Evolutionary conservation across 2,888 invertebrate species (phyloP).

Genomic region (Cataglyphis albicans): DNA sequence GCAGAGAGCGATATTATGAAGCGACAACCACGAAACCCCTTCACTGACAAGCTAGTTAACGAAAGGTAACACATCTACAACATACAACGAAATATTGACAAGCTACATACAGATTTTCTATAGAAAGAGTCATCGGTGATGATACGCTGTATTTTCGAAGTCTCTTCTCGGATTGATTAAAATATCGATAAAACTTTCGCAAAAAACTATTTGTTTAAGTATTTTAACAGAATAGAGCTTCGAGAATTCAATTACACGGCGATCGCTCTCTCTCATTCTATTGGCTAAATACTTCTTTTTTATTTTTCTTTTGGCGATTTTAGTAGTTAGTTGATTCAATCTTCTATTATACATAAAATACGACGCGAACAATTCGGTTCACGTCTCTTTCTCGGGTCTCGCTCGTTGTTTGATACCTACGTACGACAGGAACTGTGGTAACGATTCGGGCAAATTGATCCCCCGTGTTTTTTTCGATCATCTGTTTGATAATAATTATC

Average conservation of each 20-base stretch:
- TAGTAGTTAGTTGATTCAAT: slow-evolving; percentile 79
- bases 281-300: slow-evolving; percentile 69
- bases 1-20: slow-evolving; percentile 96
- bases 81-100: slow-evolving; percentile 72
- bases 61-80: slow-evolving; percentile 88
- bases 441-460: slow-evolving; percentile 67
- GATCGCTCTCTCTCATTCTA: slow-evolving; percentile 67
- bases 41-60: slow-evolving; percentile 95
- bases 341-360: slow-evolving; percentile 62
- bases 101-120: slow-evolving; percentile 63
- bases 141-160: slow-evolving; percentile 64
- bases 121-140: slow-evolving; percentile 69
- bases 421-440: slow-evolving; percentile 40
- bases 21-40: slow-evolving; percentile 93
- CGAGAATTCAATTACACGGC: slow-evolving; percentile 59
- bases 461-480: slow-evolving; percentile 35
- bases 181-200: not conserved
- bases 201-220: not conserved
- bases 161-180: slow-evolving; percentile 13
- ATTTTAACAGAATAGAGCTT: slow-evolving; percentile 28
- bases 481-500: not conserved
- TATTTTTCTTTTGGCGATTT: slow-evolving; percentile 73
- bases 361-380: slow-evolving; percentile 56
- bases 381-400: slow-evolving; percentile 65
- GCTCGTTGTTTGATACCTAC: slow-evolving; percentile 62